These are phyloP conservation scores for Hassar affinis DNA, from an alignment of 2,113 vertebrate species.

Conservation along the genomic window DNA sequence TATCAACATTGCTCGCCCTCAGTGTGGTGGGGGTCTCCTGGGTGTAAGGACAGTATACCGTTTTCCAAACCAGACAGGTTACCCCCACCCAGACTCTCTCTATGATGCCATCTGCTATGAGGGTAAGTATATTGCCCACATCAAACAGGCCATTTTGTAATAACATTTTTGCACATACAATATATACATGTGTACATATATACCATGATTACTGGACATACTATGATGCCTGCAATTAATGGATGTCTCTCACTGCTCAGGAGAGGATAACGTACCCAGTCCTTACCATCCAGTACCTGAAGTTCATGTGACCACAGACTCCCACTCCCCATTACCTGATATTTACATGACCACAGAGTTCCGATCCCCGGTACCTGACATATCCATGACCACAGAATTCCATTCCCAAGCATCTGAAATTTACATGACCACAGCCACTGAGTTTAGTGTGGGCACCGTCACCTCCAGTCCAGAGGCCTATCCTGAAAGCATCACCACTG, in stretches of 20 bases:
- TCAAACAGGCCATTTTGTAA: not conserved
- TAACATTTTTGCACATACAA: not conserved
- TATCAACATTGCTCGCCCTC: conserved; percentile 86
- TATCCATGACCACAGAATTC: conserved; percentile 24
- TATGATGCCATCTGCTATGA: conserved; percentile 92
- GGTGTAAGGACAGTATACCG: conserved; percentile 91
- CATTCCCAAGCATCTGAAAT: conserved; percentile 64
- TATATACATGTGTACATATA: not conserved
- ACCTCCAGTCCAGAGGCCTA: conserved; percentile 66
- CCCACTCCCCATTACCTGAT: conserved; percentile 64
- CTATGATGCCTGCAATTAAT: not conserved
- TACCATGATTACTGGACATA: not conserved
- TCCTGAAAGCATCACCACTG: conserved; percentile 59
- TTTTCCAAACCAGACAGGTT: conserved; percentile 88
- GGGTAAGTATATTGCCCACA: conserved; percentile 66
- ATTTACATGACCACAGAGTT: conserved; percentile 16
- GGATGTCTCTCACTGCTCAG: not conserved
- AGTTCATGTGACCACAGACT: conserved; percentile 11
- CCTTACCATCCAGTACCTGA: conserved; percentile 64
- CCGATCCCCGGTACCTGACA: conserved; percentile 64
- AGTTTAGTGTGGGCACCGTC: conserved; percentile 66
- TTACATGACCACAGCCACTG: conserved; percentile 41
- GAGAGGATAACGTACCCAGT: conserved; percentile 15
- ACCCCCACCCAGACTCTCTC: conserved; percentile 81
- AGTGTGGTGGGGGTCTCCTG: conserved; percentile 90